Evolutionary conservation across 2,113 vertebrate species (phyloP), one percentile per base, ranked within the genome.

Genomic region (Peromyscus maniculatus): DNA sequence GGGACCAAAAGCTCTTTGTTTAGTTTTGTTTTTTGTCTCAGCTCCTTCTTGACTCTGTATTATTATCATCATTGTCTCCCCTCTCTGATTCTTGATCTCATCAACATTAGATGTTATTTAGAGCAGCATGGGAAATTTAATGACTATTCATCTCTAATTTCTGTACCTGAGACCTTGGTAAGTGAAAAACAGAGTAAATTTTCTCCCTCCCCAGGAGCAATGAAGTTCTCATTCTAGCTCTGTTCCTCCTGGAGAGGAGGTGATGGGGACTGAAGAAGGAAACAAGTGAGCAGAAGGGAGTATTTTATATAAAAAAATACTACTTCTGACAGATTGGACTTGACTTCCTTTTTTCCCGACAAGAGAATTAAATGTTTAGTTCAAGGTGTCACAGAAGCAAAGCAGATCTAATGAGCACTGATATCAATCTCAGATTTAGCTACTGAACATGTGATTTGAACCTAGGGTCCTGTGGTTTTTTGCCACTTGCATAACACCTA

Each of bases 61-160:
- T 12, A 0, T 39, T 22, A 28, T 0, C 0, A 36, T 39, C 13
- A 15, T 49, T 59, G n/a, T 31, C 4, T 39, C 24, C n/a, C 12
- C 21, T 52, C 3, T 83, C 9, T 28, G 12, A 39, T 12, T 12
- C 28, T 21, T 6, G 33, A 64, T 13, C 13, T 39, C 22, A 28
- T 0, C 3, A n/a, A 43, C n/a, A 43, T 12, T n/a, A 24, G 36
- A 83, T 62, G 10, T 21, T 11, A 15, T 66, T 66, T 12, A 22
- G 46, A 49, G 46, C 46, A 49, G 46, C 6, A 5, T 49, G 46
- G 46, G 46, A 5, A 49, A 49, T 49, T 5, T 49, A 49, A 49
- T 5, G 46, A 49, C 46, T 49, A 49, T 49, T 4, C 46, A 49
- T 49, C 46, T 49, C 46, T 49, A 55, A 55, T 55, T 55, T 55